A percentile compares a stretch with the other conserved stretches of the same genome.
Conservation (phyloP, 2,888 invertebrate genomes). For the Eupithecia exiguata region DNA sequence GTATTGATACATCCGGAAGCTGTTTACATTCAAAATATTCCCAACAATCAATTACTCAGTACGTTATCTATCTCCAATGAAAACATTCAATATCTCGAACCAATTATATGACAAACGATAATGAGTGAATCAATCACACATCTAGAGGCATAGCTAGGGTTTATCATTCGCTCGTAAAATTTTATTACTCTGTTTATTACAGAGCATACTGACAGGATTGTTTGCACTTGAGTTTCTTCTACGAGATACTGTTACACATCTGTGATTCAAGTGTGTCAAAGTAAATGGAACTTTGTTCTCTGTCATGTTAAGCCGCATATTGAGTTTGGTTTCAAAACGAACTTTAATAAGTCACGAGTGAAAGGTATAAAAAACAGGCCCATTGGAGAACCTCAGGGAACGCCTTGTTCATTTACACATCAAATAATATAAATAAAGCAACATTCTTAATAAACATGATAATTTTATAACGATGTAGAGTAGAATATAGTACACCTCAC, state of each 20-base stretch:
- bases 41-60: constrained; percentile 10
- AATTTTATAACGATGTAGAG: background rate
- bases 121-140: constrained; percentile 30
- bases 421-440: background rate
- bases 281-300: constrained; percentile 3
- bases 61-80: constrained; percentile 11
- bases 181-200: constrained; percentile 48
- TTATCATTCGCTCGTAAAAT: constrained; percentile 49
- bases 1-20: background rate
- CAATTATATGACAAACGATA: constrained; percentile 33
- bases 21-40: constrained; percentile 5
- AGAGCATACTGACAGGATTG: constrained; percentile 12
- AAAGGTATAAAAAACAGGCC: background rate
- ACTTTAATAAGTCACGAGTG: background rate
- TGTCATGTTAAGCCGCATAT: background rate
- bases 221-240: constrained; percentile 9
- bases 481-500: too few species aligned
- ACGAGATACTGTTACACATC: background rate
- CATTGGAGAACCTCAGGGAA: background rate
- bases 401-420: background rate
- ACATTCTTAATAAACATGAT: background rate
- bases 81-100: constrained; percentile 23
- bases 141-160: constrained; percentile 39
- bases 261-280: constrained; percentile 6
- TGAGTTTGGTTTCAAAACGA: background rate